Conservation (phyloP, 2,797 vertebrate genomes). For the Eulemur coronatus region DNA sequence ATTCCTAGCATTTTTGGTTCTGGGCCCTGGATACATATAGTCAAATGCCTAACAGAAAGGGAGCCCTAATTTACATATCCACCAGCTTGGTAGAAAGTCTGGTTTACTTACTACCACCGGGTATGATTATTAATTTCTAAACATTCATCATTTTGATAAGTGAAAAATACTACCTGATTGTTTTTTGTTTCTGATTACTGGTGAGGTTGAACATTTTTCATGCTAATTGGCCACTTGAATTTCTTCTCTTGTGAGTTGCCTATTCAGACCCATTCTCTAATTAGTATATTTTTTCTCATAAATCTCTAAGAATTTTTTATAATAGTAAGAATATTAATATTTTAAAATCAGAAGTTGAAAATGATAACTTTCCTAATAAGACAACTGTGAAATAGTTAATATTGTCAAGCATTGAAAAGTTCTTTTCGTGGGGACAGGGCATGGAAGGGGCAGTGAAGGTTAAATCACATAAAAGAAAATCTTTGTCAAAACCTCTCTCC, state of each 20-base stretch:
- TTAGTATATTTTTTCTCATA: slow-evolving; percentile 3
- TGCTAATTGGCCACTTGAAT: slow-evolving; percentile 24
- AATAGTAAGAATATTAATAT: slow-evolving; percentile 19
- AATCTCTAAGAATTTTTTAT: not conserved
- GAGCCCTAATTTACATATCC: not conserved
- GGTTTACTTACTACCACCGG: not conserved
- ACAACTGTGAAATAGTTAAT: not conserved
- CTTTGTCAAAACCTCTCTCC: not conserved
- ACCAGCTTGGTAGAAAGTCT: not conserved
- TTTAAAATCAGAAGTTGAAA: slow-evolving; percentile 35
- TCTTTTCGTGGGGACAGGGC: not conserved
- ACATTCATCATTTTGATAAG: slow-evolving; percentile 21
- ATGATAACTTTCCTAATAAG: not conserved
- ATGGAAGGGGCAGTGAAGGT: not conserved
- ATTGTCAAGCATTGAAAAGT: not conserved
- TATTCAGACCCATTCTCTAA: slow-evolving; percentile 24
- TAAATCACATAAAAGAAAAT: slow-evolving; percentile 2
- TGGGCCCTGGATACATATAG: not conserved
- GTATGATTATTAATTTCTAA: slow-evolving; percentile 5
- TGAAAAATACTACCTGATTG: slow-evolving; percentile 23
- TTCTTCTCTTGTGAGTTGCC: slow-evolving; percentile 32
- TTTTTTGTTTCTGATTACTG: slow-evolving; percentile 46
- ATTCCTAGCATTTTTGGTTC: slow-evolving; percentile 9
- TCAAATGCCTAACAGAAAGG: not conserved
- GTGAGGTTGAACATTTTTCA: slow-evolving; percentile 17